Conservation (phyloP, 2,888 invertebrate genomes). For the Nebria brevicollis region DNA sequence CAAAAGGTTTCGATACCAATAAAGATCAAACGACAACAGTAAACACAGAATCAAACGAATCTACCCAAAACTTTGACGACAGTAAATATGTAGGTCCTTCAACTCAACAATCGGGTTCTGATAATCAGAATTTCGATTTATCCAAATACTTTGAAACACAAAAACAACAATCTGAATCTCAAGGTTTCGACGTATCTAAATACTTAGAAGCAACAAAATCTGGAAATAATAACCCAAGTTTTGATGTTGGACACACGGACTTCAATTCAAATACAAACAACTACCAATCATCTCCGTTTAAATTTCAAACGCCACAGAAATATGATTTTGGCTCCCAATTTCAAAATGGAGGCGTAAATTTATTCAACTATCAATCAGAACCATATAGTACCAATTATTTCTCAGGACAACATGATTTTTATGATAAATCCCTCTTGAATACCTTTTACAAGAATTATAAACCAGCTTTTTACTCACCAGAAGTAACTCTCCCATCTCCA, state of each 20-base stretch:
- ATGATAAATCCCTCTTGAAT: constrained; percentile 34
- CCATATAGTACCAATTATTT: constrained; percentile 27
- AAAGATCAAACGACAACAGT: background rate
- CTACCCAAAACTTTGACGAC: constrained; percentile 15
- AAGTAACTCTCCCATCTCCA: constrained; percentile 33
- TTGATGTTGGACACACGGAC: background rate
- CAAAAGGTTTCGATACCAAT: background rate
- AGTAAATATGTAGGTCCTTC: constrained; percentile 13
- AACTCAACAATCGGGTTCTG: background rate
- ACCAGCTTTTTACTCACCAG: constrained; percentile 29
- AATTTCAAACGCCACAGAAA: background rate
- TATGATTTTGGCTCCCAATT: constrained; percentile 6
- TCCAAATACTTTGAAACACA: constrained; percentile 2
- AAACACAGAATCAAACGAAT: background rate
- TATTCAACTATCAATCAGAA: background rate
- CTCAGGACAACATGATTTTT: constrained; percentile 23
- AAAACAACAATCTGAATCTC: background rate
- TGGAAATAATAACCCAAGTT: background rate
- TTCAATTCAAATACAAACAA: constrained; percentile 4
- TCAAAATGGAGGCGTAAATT: background rate
- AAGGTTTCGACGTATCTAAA: background rate
- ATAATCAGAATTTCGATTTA: constrained; percentile 8
- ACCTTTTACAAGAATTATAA: constrained; percentile 41
- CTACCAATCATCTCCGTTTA: background rate
- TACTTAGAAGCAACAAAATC: constrained; percentile 3